A percentile compares a stretch with the other conserved stretches of the same genome.
Evolutionary conservation across 2,797 vertebrate genomes (phyloP).

Genomic region (Propithecus perrieri): DNA sequence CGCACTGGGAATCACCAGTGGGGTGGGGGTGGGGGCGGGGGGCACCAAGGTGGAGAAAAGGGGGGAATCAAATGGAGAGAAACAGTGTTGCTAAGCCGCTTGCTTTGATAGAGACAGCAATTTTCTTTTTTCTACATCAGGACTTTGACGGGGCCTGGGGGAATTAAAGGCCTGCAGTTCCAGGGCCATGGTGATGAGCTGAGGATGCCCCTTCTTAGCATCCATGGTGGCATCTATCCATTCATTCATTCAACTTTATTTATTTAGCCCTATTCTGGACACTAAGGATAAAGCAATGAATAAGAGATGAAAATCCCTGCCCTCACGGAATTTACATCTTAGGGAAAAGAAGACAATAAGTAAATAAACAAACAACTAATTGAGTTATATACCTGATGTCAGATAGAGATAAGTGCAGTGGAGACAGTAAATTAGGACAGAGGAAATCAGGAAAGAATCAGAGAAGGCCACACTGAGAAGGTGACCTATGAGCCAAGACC

Average conservation of each 20-base stretch:
- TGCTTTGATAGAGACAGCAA: conserved; percentile 55
- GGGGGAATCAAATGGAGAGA: background rate
- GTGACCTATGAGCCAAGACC: background rate
- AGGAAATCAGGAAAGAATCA: background rate
- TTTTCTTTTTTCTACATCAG: conserved; percentile 49
- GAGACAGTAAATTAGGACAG: background rate
- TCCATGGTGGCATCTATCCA: background rate
- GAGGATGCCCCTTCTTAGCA: background rate
- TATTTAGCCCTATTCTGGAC: background rate
- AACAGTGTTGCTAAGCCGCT: conserved; percentile 60
- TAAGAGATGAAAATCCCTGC: background rate
- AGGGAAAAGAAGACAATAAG: conserved; percentile 37
- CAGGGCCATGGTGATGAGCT: background rate
- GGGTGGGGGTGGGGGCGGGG: background rate
- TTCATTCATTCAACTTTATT: background rate
- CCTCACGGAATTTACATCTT: background rate
- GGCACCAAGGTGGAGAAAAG: background rate
- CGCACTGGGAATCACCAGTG: background rate
- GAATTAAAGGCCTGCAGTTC: background rate
- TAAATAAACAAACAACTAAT: background rate
- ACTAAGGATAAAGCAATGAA: conserved; percentile 7
- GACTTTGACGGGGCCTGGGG: background rate
- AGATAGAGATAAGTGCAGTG: background rate
- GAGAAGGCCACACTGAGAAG: background rate
- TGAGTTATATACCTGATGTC: background rate